phyloP scores from a whole-genome alignment of 2,797 vertebrate genomes.

The Sciaenops ocellatus region DNA sequence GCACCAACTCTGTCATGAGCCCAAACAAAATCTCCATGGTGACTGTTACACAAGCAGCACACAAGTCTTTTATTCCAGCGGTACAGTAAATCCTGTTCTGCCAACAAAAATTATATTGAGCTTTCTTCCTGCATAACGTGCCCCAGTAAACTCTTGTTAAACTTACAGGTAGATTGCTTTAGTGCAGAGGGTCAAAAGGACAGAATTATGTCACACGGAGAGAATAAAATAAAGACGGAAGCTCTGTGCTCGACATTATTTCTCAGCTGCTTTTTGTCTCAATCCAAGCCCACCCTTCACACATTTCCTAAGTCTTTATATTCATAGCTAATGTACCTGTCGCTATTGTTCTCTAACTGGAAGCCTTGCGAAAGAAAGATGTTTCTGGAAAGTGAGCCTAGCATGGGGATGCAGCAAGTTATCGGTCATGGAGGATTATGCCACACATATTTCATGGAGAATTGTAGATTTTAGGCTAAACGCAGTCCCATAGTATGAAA shows the following conservation, averaged over 20 bases:
- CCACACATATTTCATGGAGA: not conserved
- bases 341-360: constrained; percentile 51
- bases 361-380: constrained; percentile 49
- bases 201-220: not conserved
- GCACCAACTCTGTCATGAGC: constrained; percentile 61
- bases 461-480: constrained; percentile 2
- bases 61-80: constrained; percentile 25
- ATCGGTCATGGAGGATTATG: not conserved
- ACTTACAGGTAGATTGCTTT: constrained; percentile 13
- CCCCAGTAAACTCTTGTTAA: constrained; percentile 32
- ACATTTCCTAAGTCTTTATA: constrained; percentile 7
- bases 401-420: not conserved
- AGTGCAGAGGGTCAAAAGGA: constrained; percentile 15
- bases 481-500: not conserved
- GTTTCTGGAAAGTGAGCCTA: constrained; percentile 43
- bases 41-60: constrained; percentile 55
- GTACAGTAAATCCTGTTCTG: constrained; percentile 29
- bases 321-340: constrained; percentile 62
- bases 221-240: constrained; percentile 6
- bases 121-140: constrained; percentile 14
- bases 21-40: constrained; percentile 76
- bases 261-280: constrained; percentile 9
- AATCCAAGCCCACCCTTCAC: not conserved
- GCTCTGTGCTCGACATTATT: not conserved
- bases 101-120: constrained; percentile 17